A percentile compares a stretch with the other conserved stretches of the same genome.
Evolutionary conservation across 2,113 vertebrate genomes (phyloP).

Genomic region (Anoura caudifer): DNA sequence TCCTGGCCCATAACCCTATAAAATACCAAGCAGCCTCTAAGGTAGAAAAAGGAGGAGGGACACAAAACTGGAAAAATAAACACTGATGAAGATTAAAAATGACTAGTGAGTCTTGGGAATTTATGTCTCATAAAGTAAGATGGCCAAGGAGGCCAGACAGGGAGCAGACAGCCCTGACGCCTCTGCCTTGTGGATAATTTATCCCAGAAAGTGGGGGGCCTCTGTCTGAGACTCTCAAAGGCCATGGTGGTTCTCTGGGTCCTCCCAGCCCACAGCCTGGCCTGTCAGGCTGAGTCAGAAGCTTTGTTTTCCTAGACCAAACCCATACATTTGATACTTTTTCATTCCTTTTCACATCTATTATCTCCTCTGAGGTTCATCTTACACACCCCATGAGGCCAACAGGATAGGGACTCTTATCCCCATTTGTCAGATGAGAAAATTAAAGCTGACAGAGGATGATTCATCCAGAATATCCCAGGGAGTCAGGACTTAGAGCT

Average conservation of each 20-base stretch:
- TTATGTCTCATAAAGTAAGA: slow-evolving; percentile 61
- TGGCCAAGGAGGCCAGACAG: slow-evolving; percentile 69
- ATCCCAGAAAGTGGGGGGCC: slow-evolving; percentile 61
- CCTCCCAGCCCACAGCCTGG: background rate
- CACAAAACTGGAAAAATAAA: slow-evolving; percentile 63
- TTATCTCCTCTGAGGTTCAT: slow-evolving; percentile 44
- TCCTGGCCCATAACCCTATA: slow-evolving; percentile 64
- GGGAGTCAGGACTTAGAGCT: background rate
- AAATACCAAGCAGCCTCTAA: slow-evolving; percentile 64
- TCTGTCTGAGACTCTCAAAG: slow-evolving; percentile 30
- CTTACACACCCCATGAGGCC: background rate
- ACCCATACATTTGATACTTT: slow-evolving; percentile 28
- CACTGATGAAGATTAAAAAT: slow-evolving; percentile 71
- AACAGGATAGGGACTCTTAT: background rate
- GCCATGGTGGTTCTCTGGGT: slow-evolving; percentile 17
- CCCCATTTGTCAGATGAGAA: slow-evolving; percentile 15
- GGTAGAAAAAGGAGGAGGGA: background rate
- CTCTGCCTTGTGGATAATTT: slow-evolving; percentile 70
- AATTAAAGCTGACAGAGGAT: slow-evolving; percentile 7
- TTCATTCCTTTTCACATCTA: slow-evolving; percentile 18
- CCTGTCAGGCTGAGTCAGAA: slow-evolving; percentile 13
- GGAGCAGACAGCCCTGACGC: slow-evolving; percentile 70
- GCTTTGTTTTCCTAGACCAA: slow-evolving; percentile 56
- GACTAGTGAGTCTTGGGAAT: slow-evolving; percentile 62
- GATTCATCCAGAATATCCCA: slow-evolving; percentile 10